A percentile compares a stretch with the other conserved stretches of the same genome.
Evolutionary conservation across 2,888 invertebrate genomes (phyloP).

Genomic region (Pseudoips prasinana): DNA sequence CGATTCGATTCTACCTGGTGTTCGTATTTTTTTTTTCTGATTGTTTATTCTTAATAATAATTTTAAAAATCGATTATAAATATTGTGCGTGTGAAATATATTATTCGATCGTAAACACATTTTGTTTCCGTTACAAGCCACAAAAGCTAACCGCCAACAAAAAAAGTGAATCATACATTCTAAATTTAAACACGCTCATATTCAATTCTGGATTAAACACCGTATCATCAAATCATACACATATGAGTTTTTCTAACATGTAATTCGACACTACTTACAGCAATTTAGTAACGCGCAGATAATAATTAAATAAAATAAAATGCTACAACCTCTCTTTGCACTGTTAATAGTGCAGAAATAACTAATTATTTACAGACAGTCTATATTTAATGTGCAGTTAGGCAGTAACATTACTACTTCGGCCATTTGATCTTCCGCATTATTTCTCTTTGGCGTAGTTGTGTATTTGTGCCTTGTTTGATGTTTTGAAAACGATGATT

Average conservation of each 20-base stretch:
- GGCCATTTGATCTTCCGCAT: constrained; percentile 25
- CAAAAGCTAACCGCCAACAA: no score
- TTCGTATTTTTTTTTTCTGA: no score
- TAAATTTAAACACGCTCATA: neutral
- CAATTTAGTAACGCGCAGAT: constrained; percentile 14
- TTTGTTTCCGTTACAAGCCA: no score
- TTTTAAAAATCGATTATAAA: no score
- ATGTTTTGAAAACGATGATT: no score
- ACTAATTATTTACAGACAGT: constrained; percentile 31
- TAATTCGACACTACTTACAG: constrained; percentile 15
- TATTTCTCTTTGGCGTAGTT: neutral
- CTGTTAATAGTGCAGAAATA: constrained; percentile 34
- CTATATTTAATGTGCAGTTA: constrained; percentile 33
- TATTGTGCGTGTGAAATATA: no score
- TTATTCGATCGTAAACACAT: no score
- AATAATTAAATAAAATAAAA: constrained; percentile 23
- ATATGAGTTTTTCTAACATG: constrained; percentile 10
- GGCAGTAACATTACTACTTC: constrained; percentile 11
- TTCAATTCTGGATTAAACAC: constrained; percentile 11
- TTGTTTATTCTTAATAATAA: no score
- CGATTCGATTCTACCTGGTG: no score
- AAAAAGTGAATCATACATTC: no score
- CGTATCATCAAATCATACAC: constrained; percentile 13
- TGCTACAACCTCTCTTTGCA: constrained; percentile 21
- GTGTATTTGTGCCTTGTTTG: neutral